A percentile compares a stretch with the other conserved stretches of the same genome.
Conservation (phyloP, 2,113 vertebrate genomes). For the Miniopterus natalensis region DNA sequence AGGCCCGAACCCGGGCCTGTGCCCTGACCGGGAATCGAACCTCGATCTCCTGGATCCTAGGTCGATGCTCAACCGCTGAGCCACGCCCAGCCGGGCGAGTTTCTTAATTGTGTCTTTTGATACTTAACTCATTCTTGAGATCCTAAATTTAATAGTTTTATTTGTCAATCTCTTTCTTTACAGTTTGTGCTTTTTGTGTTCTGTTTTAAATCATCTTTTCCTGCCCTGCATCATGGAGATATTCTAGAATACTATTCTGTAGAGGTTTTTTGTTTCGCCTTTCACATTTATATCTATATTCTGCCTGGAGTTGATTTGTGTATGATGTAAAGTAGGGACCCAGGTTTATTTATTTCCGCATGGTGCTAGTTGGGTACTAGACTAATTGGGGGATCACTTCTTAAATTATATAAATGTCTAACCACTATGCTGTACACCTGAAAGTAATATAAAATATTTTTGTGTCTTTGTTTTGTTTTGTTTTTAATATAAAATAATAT, state of each 20-base stretch:
- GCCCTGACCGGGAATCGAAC: too few relatives aligned
- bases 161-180: constrained; percentile 17
- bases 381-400: neutral
- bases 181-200: constrained; percentile 43
- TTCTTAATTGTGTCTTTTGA: too few relatives aligned
- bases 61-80: too few relatives aligned
- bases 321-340: neutral
- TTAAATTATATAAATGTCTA: too few relatives aligned
- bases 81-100: too few relatives aligned
- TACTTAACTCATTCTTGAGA: constrained; percentile 31
- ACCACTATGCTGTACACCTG: too few relatives aligned
- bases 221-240: neutral
- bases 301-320: neutral
- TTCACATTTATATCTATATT: constrained; percentile 4
- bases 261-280: constrained; percentile 15
- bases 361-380: neutral
- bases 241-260: neutral
- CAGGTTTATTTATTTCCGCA: neutral
- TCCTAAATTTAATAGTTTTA: neutral
- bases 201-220: constrained; percentile 31
- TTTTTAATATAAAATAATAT: neutral
- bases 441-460: neutral
- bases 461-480: neutral
- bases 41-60: too few relatives aligned
- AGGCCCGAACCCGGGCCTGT: too few relatives aligned